phyloP scores from a whole-genome alignment of 1,140 invertebrate genomes.

The Pinna nobilis region DNA sequence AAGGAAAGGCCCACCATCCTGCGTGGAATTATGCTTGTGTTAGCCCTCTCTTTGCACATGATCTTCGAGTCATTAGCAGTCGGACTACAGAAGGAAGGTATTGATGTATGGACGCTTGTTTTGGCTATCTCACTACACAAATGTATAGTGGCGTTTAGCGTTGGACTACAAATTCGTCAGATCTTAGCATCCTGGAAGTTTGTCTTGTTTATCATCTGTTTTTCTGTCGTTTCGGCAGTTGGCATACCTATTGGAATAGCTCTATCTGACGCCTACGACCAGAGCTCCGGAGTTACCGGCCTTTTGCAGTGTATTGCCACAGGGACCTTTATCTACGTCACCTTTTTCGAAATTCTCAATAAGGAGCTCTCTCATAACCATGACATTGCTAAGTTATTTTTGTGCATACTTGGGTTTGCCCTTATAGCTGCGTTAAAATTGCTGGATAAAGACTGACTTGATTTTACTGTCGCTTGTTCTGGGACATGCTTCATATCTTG shows the following conservation, averaged over 20 bases:
- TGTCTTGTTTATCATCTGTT: no score
- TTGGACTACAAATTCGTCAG: slow-evolving; percentile 81
- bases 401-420: no score
- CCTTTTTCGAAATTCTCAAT: slow-evolving; percentile 91
- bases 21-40: slow-evolving; percentile 54
- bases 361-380: no score
- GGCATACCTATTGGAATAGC: no score
- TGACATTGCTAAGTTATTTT: no score
- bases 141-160: slow-evolving; percentile 85
- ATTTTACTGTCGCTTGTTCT: no score
- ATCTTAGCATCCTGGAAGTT: slow-evolving; percentile 76
- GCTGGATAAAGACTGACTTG: no score
- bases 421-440: no score
- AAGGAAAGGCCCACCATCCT: slow-evolving; percentile 38
- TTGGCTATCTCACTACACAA: slow-evolving; percentile 81
- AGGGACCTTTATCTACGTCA: slow-evolving; percentile 93
- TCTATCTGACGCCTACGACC: no score
- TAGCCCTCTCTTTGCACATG: slow-evolving; percentile 66
- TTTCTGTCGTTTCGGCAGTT: no score
- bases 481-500: no score
- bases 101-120: slow-evolving; percentile 83
- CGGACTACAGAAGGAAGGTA: slow-evolving; percentile 66
- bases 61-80: slow-evolving; percentile 67
- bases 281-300: no score
- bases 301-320: slow-evolving; percentile 83